A percentile compares a stretch with the other conserved stretches of the same genome.
Conservation (phyloP, 2,113 vertebrate species). For the Naja naja region DNA sequence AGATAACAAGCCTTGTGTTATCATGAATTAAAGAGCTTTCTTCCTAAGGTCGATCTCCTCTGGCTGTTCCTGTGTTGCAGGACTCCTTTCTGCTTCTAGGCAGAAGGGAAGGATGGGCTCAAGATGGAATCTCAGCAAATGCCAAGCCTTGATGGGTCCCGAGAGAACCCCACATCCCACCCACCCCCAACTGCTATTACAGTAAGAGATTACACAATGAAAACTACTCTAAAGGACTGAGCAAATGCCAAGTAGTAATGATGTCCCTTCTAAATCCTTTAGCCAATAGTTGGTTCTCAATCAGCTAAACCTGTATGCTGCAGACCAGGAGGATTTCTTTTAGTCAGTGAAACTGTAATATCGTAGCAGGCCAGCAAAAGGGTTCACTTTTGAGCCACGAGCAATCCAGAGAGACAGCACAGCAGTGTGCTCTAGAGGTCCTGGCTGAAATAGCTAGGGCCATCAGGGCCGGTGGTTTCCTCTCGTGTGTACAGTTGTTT, state of each 20-base stretch:
- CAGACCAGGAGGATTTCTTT: constrained; percentile 59
- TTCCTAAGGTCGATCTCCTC: constrained; percentile 21
- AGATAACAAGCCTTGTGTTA: not conserved
- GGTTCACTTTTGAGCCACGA: constrained; percentile 57
- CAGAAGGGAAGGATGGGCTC: constrained; percentile 21
- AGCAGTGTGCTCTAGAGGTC: constrained; percentile 63
- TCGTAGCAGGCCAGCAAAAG: constrained; percentile 60
- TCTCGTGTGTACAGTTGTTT: constrained; percentile 66
- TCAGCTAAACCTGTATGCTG: constrained; percentile 49
- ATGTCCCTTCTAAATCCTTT: constrained; percentile 64
- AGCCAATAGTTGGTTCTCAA: constrained; percentile 46
- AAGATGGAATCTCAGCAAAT: constrained; percentile 13
- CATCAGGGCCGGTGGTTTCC: constrained; percentile 67
- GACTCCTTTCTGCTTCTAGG: not conserved
- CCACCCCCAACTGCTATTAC: constrained; percentile 55
- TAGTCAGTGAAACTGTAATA: constrained; percentile 65
- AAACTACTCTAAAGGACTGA: constrained; percentile 66
- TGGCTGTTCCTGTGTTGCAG: not conserved
- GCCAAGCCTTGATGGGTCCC: constrained; percentile 43
- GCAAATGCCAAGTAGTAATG: constrained; percentile 62
- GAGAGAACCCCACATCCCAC: constrained; percentile 45
- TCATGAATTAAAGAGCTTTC: not conserved
- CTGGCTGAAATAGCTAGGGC: constrained; percentile 67
- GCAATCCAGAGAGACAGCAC: constrained; percentile 52
- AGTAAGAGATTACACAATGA: constrained; percentile 66